Conservation (phyloP, 53 echinoderm and acorn worm genomes). For the Paracentrotus lividus region DNA sequence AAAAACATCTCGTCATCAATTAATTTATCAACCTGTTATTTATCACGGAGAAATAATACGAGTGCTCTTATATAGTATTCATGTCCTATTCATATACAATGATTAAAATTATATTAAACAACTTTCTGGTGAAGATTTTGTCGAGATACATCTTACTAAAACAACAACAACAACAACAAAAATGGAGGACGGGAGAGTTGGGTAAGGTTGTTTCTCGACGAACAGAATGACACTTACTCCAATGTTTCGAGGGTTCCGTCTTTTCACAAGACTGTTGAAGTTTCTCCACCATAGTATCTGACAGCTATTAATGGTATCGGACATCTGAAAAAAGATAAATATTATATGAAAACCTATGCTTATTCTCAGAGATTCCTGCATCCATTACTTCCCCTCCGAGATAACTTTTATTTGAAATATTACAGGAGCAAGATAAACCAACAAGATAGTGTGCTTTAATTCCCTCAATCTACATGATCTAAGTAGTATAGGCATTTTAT, state of each 20-base stretch:
- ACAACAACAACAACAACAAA: background rate
- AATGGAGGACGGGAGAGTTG: background rate
- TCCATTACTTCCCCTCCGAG: background rate
- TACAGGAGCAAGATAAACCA: too few relatives aligned
- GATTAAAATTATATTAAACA: too few relatives aligned
- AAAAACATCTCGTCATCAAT: too few relatives aligned
- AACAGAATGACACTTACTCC: constrained; percentile 59
- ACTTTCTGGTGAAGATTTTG: too few relatives aligned
- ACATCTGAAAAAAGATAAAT: constrained; percentile 58
- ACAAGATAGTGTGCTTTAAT: too few relatives aligned
- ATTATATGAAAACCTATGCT: background rate
- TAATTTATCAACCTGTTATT: too few relatives aligned
- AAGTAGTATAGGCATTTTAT: too few relatives aligned
- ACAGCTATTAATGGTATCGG: constrained; percentile 58
- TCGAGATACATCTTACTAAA: too few relatives aligned
- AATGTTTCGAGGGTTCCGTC: constrained; percentile 57
- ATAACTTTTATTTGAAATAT: background rate
- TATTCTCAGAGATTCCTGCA: background rate
- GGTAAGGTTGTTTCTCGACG: background rate
- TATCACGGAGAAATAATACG: too few relatives aligned
- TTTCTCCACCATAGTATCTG: constrained; percentile 68
- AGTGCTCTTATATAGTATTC: too few relatives aligned
- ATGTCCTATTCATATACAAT: too few relatives aligned
- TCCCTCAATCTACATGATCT: too few relatives aligned
- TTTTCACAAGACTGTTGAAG: constrained; percentile 32